Percentiles rank a stretch among this genome's conserved stretches.
phyloP scores from a whole-genome alignment of 2,888 invertebrate species.

The Eupelmus urozonus region DNA sequence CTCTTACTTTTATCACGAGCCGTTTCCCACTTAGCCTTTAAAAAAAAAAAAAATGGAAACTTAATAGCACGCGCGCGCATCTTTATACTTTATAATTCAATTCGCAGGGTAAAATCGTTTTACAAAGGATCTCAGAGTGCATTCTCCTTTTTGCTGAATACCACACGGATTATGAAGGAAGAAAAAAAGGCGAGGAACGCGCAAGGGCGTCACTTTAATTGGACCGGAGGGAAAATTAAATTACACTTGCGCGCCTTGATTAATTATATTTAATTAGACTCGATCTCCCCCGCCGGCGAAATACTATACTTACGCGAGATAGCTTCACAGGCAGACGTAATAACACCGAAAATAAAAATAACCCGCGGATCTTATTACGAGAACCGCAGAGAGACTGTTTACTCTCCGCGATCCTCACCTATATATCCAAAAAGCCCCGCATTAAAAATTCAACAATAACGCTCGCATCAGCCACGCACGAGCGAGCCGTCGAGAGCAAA shows the following conservation, averaged over 20 bases:
- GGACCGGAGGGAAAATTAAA: slow-evolving; percentile 10
- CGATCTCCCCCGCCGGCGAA: background rate
- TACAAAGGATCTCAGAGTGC: background rate
- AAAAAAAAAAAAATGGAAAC: too few species aligned
- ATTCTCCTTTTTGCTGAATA: too few species aligned
- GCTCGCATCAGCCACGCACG: too few species aligned
- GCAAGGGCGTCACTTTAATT: slow-evolving; percentile 27
- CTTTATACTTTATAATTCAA: background rate
- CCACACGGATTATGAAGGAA: too few species aligned
- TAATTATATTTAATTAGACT: slow-evolving; percentile 29
- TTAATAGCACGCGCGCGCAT: background rate
- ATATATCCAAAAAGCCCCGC: too few species aligned
- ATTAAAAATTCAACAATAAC: too few species aligned
- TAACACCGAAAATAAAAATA: background rate
- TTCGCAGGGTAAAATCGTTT: background rate
- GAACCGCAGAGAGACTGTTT: slow-evolving; percentile 1
- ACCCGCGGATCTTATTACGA: too few species aligned
- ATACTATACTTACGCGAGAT: background rate
- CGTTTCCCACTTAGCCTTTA: background rate
- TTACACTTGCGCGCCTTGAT: slow-evolving; percentile 13
- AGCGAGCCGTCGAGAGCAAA: too few species aligned
- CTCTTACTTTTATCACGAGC: background rate
- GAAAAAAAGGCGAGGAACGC: background rate
- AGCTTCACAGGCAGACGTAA: background rate
- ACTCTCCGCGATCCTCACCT: too few species aligned